Evolutionary conservation across 2,888 invertebrate genomes (phyloP).

Genomic region (Troides aeacus): DNA sequence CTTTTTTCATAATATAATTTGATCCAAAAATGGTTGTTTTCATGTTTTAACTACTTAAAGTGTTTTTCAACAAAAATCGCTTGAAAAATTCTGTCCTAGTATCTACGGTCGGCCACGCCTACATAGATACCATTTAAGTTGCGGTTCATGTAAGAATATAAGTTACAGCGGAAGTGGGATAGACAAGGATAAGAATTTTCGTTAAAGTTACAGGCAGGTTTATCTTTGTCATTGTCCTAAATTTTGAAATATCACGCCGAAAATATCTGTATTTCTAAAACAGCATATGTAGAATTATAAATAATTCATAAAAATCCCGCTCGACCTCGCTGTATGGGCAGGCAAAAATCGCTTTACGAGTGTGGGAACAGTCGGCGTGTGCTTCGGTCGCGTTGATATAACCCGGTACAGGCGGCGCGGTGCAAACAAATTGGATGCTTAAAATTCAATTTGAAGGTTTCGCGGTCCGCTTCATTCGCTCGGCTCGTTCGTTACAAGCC

Average conservation of each 20-base stretch:
- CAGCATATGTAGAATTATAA: conserved; percentile 34
- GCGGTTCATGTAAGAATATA: too few relatives aligned
- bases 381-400: conserved; percentile 51
- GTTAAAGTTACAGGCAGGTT: too few relatives aligned
- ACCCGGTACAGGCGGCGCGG: conserved; percentile 47
- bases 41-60: too few relatives aligned
- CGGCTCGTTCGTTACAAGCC: conserved; percentile 69
- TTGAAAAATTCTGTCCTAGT: too few relatives aligned
- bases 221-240: conserved; percentile 4
- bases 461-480: conserved; percentile 76
- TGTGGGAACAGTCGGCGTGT: conserved; percentile 52
- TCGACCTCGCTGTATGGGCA: conserved; percentile 48
- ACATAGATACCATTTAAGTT: too few relatives aligned
- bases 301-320: conserved; percentile 64
- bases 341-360: conserved; percentile 70
- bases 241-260: conserved; percentile 12
- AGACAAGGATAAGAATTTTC: not conserved
- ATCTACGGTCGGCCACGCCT: too few relatives aligned
- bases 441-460: conserved; percentile 80
- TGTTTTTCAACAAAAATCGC: too few relatives aligned
- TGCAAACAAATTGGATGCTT: conserved; percentile 79
- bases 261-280: conserved; percentile 25
- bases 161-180: not conserved
- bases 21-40: too few relatives aligned
- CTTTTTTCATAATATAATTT: too few relatives aligned